Evolutionary conservation across 2,113 vertebrate species (phyloP).

Genomic region (Anhinga anhinga): DNA sequence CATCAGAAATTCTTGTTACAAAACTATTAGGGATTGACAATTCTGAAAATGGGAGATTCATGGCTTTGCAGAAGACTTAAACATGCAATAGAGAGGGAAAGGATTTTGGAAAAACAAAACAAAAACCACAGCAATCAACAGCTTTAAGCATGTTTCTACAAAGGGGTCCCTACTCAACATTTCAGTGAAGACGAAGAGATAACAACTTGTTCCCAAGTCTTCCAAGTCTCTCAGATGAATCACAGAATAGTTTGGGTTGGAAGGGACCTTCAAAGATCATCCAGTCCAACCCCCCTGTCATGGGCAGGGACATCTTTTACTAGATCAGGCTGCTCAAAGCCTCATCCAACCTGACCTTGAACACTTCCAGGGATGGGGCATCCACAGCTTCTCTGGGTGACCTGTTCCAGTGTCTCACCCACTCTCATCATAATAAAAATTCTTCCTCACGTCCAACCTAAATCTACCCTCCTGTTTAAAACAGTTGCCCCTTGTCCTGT

Average conservation of each 20-base stretch:
- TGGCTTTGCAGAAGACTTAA: neutral
- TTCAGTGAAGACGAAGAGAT: neutral
- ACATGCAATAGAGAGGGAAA: neutral
- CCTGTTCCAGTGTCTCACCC: neutral
- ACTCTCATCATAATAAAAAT: accelerated
- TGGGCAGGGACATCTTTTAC: neutral
- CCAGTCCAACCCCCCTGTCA: neutral
- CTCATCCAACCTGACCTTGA: neutral
- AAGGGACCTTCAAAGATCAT: neutral
- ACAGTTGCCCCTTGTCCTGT: too few species aligned
- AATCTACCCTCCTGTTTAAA: neutral
- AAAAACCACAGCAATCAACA: neutral
- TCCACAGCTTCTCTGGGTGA: neutral
- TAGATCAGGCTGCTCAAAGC: neutral
- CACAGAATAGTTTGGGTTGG: neutral
- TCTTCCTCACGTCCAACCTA: neutral
- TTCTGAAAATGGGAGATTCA: neutral
- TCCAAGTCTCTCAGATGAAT: neutral
- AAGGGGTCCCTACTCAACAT: neutral
- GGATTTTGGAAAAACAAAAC: neutral
- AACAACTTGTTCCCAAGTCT: neutral
- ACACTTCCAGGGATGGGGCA: neutral
- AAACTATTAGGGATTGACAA: neutral
- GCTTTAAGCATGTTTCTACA: neutral
- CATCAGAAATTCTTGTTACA: neutral